Percentiles rank a stretch among this genome's conserved stretches.
phyloP scores from a whole-genome alignment of 2,888 invertebrate genomes.

The Mamestra brassicae region DNA sequence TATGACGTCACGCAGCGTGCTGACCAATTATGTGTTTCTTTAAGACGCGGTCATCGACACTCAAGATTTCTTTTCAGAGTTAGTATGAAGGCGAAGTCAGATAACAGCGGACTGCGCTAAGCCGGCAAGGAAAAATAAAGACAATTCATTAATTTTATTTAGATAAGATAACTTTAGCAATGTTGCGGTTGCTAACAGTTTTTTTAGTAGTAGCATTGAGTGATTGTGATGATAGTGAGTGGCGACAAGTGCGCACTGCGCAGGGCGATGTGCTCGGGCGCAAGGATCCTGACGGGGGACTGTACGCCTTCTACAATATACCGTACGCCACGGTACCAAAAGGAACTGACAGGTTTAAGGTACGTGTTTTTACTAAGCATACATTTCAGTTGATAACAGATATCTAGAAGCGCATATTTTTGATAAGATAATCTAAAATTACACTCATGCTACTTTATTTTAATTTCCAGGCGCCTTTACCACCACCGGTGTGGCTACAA shows the following conservation, averaged over 20 bases:
- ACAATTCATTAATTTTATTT: not conserved
- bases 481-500: conserved; percentile 70
- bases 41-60: not conserved
- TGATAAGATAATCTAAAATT: conserved; percentile 10
- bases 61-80: not conserved
- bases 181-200: conserved; percentile 32
- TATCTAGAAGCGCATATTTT: not conserved
- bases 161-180: conserved; percentile 1
- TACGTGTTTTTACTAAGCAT: conserved; percentile 43
- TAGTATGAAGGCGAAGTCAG: not conserved
- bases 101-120: not conserved
- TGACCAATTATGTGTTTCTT: conserved; percentile 10
- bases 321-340: conserved; percentile 77
- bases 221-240: conserved; percentile 52
- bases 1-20: too few species aligned
- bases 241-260: conserved; percentile 62
- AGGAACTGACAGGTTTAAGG: conserved; percentile 74
- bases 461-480: conserved; percentile 71
- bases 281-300: conserved; percentile 63
- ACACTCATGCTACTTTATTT: conserved; percentile 17
- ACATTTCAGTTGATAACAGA: not conserved
- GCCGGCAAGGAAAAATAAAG: not conserved
- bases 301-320: conserved; percentile 73
- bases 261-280: conserved; percentile 76
- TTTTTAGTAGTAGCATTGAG: conserved; percentile 12